These are phyloP conservation scores for Acrossocheilus fasciatus DNA, from an alignment of 2,797 vertebrate genomes.

Conservation along the genomic window DNA sequence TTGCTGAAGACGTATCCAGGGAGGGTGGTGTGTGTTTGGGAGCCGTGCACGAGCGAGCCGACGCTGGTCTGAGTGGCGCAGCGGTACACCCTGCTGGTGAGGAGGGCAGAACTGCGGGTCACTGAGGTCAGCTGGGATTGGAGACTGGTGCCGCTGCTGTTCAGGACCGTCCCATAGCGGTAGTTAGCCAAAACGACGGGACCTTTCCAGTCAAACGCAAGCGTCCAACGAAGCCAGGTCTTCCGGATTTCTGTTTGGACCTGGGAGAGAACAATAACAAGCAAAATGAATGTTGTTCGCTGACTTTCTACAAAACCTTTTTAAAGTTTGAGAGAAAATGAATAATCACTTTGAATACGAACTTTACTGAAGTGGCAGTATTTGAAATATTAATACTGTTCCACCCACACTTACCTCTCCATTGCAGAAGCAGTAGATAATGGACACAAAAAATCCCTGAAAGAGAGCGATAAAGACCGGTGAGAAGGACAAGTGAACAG, in stretches of 20 bases:
- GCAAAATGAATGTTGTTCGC: neutral
- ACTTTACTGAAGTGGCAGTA: neutral
- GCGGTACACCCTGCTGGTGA: slow-evolving; percentile 66
- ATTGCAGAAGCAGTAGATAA: slow-evolving; percentile 93
- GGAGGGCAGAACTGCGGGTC: slow-evolving; percentile 61
- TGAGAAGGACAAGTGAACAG: slow-evolving; percentile 1
- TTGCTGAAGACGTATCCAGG: slow-evolving; percentile 80
- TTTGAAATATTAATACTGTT: neutral
- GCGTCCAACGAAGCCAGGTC: slow-evolving; percentile 86
- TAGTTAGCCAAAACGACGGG: slow-evolving; percentile 72
- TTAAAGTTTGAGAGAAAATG: neutral
- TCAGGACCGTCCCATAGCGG: slow-evolving; percentile 76
- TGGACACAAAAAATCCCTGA: slow-evolving; percentile 92
- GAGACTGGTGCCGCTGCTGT: slow-evolving; percentile 74
- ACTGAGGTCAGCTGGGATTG: slow-evolving; percentile 71
- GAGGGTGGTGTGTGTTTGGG: slow-evolving; percentile 67
- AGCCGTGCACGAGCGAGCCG: neutral
- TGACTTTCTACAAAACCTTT: neutral
- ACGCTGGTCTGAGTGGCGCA: slow-evolving; percentile 28
- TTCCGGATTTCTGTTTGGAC: slow-evolving; percentile 91
- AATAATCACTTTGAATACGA: neutral
- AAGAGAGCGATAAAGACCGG: slow-evolving; percentile 51
- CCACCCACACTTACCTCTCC: slow-evolving; percentile 84
- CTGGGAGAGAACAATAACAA: slow-evolving; percentile 66
- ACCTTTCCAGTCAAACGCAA: slow-evolving; percentile 82